These are phyloP conservation scores for Notoglanidium macrostoma DNA, from an alignment of 2,797 vertebrate species.

Conservation along the genomic window DNA sequence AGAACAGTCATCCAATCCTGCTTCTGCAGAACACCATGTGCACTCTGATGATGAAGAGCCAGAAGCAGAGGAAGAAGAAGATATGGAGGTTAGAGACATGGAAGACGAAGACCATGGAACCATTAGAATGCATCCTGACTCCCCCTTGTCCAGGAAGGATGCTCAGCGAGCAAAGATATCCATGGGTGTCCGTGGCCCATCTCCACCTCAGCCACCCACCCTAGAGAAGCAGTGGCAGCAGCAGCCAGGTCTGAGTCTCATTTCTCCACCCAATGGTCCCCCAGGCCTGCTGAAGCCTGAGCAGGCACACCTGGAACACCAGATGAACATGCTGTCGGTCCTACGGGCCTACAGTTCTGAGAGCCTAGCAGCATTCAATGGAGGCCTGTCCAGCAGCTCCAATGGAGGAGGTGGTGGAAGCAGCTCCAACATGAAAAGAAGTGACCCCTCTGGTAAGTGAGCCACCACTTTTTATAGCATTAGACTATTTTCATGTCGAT, in stretches of 20 bases:
- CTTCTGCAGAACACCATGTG: conserved; percentile 43
- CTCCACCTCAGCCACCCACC: conserved; percentile 68
- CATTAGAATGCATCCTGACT: conserved; percentile 62
- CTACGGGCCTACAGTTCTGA: conserved; percentile 96
- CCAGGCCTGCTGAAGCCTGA: conserved; percentile 86
- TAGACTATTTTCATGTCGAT: conserved; percentile 13
- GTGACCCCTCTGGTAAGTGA: conserved; percentile 95
- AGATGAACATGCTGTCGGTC: conserved; percentile 94
- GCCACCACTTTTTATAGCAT: neutral
- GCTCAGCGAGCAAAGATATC: conserved; percentile 64
- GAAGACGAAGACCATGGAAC: conserved; percentile 73
- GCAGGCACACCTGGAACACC: conserved; percentile 89
- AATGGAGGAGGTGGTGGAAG: conserved; percentile 64
- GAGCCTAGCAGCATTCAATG: conserved; percentile 91
- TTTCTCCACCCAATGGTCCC: conserved; percentile 80
- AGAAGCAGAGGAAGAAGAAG: conserved; percentile 72
- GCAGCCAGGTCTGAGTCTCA: conserved; percentile 81
- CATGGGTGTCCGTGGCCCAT: conserved; percentile 74
- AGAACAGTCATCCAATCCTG: conserved; percentile 45
- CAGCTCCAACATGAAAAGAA: conserved; percentile 91
- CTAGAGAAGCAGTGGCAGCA: conserved; percentile 87
- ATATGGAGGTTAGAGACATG: conserved; percentile 80
- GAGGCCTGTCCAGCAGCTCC: conserved; percentile 84
- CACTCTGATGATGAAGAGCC: conserved; percentile 76
- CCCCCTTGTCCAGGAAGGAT: conserved; percentile 62